phyloP scores from a whole-genome alignment of 2,113 vertebrate genomes.

The Smithornis capensis region DNA sequence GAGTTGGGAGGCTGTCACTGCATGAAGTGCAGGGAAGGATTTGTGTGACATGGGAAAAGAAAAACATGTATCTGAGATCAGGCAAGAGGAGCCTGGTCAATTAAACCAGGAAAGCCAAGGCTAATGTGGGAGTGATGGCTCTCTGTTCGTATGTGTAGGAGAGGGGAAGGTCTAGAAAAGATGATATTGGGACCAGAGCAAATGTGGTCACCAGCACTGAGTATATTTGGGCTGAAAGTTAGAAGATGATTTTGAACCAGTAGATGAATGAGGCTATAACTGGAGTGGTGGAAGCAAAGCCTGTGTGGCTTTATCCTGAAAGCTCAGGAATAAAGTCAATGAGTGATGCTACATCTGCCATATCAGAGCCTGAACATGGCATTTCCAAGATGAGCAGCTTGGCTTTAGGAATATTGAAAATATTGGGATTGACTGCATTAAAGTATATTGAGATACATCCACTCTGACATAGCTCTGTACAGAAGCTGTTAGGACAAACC shows the following conservation, averaged over 20 bases:
- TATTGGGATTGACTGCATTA: background rate
- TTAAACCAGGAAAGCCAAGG: background rate
- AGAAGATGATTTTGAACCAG: background rate
- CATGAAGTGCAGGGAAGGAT: background rate
- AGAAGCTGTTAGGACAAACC: background rate
- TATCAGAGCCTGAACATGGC: background rate
- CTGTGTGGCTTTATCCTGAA: background rate
- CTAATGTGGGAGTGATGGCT: background rate
- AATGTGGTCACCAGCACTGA: background rate
- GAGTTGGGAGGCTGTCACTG: background rate
- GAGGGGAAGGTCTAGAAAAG: background rate
- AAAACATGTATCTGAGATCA: background rate
- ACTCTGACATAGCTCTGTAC: background rate
- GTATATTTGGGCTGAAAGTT: background rate
- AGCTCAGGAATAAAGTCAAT: background rate
- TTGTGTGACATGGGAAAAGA: background rate
- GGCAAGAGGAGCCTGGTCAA: background rate
- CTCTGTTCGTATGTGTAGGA: background rate
- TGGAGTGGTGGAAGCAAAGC: background rate
- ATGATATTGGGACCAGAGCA: rapidly evolving
- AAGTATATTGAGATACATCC: background rate
- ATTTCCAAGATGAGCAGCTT: background rate
- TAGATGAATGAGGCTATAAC: background rate
- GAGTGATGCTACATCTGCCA: background rate
- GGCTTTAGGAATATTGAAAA: background rate